Evolutionary conservation across 2,113 vertebrate species (phyloP).

Genomic region (Desmodus rotundus): DNA sequence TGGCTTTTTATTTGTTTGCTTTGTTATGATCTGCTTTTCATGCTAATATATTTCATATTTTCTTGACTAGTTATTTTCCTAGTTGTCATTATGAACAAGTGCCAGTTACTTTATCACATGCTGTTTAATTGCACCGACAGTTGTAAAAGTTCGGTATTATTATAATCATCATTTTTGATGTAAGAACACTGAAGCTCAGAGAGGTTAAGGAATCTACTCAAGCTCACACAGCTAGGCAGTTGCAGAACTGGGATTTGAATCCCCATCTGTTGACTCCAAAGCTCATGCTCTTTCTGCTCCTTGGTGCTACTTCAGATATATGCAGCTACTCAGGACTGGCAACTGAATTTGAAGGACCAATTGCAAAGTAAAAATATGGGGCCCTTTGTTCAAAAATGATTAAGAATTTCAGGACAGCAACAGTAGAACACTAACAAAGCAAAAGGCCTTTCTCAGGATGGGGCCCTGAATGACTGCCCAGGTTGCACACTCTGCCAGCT

Average conservation of each 20-base stretch:
- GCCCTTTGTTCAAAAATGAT: neutral
- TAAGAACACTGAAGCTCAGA: neutral
- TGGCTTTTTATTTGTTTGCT: neutral
- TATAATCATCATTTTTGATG: neutral
- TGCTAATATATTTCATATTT: neutral
- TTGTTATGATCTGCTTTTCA: neutral
- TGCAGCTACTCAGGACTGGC: neutral
- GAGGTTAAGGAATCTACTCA: neutral
- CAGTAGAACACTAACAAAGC: neutral
- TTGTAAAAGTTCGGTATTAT: neutral
- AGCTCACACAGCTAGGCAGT: neutral
- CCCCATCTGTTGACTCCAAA: neutral
- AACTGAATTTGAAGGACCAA: neutral
- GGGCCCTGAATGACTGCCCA: neutral
- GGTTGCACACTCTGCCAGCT: neutral
- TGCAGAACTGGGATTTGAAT: neutral
- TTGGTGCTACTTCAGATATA: neutral
- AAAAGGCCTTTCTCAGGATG: neutral
- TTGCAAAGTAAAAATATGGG: neutral
- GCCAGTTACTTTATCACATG: neutral
- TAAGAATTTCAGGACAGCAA: neutral
- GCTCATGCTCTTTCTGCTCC: accelerated
- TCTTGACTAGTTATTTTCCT: neutral
- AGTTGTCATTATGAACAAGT: neutral
- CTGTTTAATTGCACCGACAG: neutral